Conservation (phyloP, 2,797 vertebrate genomes). For the Passerculus sandwichensis region DNA sequence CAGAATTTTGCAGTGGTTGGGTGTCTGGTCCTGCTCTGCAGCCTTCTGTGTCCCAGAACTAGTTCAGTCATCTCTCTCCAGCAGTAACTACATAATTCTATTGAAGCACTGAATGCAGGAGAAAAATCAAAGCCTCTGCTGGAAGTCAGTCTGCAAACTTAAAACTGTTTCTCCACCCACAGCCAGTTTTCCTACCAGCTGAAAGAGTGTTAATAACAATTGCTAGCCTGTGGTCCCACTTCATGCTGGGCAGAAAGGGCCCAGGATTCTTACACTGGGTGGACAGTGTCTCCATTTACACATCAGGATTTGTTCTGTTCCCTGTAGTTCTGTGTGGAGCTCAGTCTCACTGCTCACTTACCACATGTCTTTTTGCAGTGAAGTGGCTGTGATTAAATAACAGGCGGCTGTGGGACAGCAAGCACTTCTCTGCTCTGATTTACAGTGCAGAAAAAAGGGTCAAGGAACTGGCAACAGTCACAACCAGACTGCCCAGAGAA, state of each 20-base stretch:
- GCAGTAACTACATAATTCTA: background rate
- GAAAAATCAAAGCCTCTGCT: background rate
- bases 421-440: background rate
- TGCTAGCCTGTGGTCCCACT: background rate
- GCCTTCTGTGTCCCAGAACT: background rate
- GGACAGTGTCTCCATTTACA: background rate
- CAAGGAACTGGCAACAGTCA: background rate
- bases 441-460: background rate
- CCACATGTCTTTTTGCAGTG: background rate
- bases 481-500: background rate
- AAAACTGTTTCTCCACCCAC: background rate
- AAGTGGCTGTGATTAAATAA: background rate
- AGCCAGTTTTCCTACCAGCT: background rate
- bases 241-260: background rate
- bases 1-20: background rate
- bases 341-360: rapidly evolving
- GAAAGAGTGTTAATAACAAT: background rate
- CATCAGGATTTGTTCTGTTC: background rate
- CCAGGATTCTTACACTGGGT: background rate
- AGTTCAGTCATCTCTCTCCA: background rate
- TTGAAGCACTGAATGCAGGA: background rate
- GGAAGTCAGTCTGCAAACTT: background rate
- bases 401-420: background rate
- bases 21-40: background rate
- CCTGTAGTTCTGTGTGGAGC: background rate